Conservation (phyloP, 1,140 invertebrate genomes). For the Grapholita molesta region DNA sequence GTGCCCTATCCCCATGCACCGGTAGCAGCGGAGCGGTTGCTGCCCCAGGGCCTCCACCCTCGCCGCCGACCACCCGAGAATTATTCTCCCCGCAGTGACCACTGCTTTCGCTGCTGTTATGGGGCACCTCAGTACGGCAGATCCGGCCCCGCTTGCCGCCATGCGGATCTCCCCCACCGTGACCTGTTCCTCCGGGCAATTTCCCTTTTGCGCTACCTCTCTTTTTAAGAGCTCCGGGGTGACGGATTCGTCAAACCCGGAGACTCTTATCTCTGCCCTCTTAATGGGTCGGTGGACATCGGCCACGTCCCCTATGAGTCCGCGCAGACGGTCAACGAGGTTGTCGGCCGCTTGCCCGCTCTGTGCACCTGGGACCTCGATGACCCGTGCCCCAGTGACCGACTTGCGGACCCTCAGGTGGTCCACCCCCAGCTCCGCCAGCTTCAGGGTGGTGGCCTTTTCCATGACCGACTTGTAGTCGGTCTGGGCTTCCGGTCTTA, state of each 20-base stretch:
- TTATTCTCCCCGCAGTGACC: not conserved
- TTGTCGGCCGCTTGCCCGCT: not conserved
- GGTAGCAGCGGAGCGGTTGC: too few species aligned
- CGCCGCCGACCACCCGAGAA: not conserved
- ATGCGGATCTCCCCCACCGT: not conserved
- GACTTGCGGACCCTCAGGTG: too few species aligned
- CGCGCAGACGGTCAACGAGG: not conserved
- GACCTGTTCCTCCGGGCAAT: not conserved
- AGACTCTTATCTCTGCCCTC: not conserved
- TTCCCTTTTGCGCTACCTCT: not conserved
- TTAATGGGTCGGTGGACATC: not conserved
- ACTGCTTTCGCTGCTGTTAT: not conserved
- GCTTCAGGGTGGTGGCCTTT: too few species aligned
- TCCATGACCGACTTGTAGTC: too few species aligned
- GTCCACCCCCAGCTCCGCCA: too few species aligned
- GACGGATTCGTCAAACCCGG: conserved; percentile 13
- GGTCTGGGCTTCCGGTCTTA: too few species aligned
- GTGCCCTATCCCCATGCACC: not conserved
- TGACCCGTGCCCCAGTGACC: conserved; percentile 2
- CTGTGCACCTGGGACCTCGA: not conserved
- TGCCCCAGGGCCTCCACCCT: not conserved
- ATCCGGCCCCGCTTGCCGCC: not conserved
- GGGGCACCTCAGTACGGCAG: not conserved
- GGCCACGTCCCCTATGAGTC: not conserved
- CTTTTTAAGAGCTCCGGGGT: not conserved